These are phyloP conservation scores for Notodonta ziczac DNA, from an alignment of 2,888 invertebrate genomes.

Conservation along the genomic window DNA sequence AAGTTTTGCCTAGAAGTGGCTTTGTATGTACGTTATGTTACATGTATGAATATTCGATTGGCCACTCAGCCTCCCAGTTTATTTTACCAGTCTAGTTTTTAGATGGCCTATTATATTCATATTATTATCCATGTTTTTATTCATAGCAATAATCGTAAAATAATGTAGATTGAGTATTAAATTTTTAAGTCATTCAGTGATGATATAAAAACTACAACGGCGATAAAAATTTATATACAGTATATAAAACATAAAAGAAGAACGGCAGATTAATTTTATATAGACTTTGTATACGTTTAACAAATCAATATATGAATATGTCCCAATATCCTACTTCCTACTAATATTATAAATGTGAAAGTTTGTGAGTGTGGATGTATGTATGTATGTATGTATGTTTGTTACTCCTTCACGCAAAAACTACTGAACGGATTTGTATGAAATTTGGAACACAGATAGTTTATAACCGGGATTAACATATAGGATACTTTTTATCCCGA, in stretches of 20 bases:
- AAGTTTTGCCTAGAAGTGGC: slow-evolving; percentile 54
- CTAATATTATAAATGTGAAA: too few species aligned
- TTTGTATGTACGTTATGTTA: slow-evolving; percentile 53
- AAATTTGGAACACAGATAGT: too few species aligned
- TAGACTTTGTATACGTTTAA: too few species aligned
- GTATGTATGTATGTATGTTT: too few species aligned
- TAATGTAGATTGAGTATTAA: slow-evolving; percentile 19
- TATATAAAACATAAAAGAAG: slow-evolving; percentile 3
- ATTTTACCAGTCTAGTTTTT: slow-evolving; percentile 48
- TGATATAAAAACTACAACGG: slow-evolving; percentile 6
- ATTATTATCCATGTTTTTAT: slow-evolving; percentile 31
- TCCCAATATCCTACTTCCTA: too few species aligned
- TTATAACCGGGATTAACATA: too few species aligned
- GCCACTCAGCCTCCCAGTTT: slow-evolving; percentile 48
- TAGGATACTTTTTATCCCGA: too few species aligned
- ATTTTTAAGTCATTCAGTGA: slow-evolving; percentile 10
- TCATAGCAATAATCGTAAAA: slow-evolving; percentile 34
- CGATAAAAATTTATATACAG: slow-evolving; percentile 8
- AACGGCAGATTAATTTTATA: slow-evolving; percentile 7
- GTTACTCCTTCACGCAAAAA: too few species aligned
- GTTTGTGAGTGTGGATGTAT: too few species aligned
- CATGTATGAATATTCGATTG: slow-evolving; percentile 68
- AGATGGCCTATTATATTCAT: slow-evolving; percentile 26
- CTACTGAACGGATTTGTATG: too few species aligned
- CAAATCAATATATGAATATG: too few species aligned